Percentiles rank a stretch among this genome's conserved stretches.
Evolutionary conservation across 2,888 invertebrate genomes (phyloP).

Genomic region (Parnassius smintheus): DNA sequence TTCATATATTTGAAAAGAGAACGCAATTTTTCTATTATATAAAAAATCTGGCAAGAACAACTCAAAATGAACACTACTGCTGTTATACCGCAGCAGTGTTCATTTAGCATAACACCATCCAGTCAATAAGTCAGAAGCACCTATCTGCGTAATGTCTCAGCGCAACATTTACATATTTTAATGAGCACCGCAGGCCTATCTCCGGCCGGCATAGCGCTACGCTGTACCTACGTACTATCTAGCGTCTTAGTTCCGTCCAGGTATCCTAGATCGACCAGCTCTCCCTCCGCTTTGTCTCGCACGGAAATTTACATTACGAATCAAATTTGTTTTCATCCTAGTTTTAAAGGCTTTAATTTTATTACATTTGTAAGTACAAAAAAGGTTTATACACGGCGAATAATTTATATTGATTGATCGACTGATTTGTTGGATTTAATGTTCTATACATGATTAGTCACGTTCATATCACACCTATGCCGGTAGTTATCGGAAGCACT

Average conservation of each 20-base stretch:
- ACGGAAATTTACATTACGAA: constrained; percentile 16
- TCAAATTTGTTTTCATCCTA: constrained; percentile 20
- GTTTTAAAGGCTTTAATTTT: constrained; percentile 12
- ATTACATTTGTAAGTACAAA: too few relatives aligned
- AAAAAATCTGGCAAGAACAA: too few relatives aligned
- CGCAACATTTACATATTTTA: constrained; percentile 78
- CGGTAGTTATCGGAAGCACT: too few relatives aligned
- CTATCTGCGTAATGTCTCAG: constrained; percentile 79
- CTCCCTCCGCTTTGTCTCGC: constrained; percentile 22
- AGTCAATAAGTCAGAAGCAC: constrained; percentile 75
- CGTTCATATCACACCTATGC: too few relatives aligned
- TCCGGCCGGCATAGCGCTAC: constrained; percentile 40
- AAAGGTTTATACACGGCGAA: too few relatives aligned
- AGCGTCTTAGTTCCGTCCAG: constrained; percentile 22
- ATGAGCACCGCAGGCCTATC: constrained; percentile 75
- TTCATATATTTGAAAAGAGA: too few relatives aligned
- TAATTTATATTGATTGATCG: too few relatives aligned
- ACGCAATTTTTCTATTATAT: too few relatives aligned
- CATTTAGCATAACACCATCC: constrained; percentile 50
- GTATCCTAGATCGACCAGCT: constrained; percentile 25
- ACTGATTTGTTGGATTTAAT: too few relatives aligned
- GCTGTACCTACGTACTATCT: constrained; percentile 26
- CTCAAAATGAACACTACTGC: too few relatives aligned
- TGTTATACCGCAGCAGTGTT: constrained; percentile 1
- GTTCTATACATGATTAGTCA: too few relatives aligned